A percentile compares a stretch with the other conserved stretches of the same genome.
Evolutionary conservation across 1,140 invertebrate species (phyloP).

Genomic region (Hylyphantes graminicola): DNA sequence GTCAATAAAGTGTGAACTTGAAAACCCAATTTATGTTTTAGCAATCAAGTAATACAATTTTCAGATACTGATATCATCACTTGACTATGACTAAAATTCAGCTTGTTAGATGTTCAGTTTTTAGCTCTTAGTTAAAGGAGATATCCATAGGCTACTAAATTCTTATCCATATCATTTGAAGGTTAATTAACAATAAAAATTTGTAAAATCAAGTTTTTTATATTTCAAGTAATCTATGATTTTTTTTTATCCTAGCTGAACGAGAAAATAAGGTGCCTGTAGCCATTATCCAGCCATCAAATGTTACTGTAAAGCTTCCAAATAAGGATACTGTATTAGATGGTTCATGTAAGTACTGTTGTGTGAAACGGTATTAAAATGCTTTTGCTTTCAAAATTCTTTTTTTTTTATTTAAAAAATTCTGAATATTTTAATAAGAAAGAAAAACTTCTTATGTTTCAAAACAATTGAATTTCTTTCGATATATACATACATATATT

Average conservation of each 20-base stretch:
- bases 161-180: background rate
- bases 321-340: conserved; percentile 90
- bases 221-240: background rate
- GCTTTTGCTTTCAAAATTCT: background rate
- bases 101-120: background rate
- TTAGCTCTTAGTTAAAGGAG: background rate
- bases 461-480: too few relatives aligned
- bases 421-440: too few relatives aligned
- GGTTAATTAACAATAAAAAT: too few relatives aligned
- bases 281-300: conserved; percentile 85
- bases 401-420: too few relatives aligned
- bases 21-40: too few relatives aligned
- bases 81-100: background rate
- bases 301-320: conserved; percentile 87
- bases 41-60: too few relatives aligned
- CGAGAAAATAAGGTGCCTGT: conserved; percentile 85
- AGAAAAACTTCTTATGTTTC: too few relatives aligned
- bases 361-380: background rate
- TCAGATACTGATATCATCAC: too few relatives aligned
- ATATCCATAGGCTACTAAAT: background rate
- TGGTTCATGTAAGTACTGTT: conserved; percentile 73
- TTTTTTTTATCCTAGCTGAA: conserved; percentile 74
- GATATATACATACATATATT: too few relatives aligned
- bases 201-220: background rate
- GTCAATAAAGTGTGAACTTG: too few relatives aligned